Evolutionary conservation across 2,113 vertebrate genomes (phyloP).

Genomic region (Lontra canadensis): DNA sequence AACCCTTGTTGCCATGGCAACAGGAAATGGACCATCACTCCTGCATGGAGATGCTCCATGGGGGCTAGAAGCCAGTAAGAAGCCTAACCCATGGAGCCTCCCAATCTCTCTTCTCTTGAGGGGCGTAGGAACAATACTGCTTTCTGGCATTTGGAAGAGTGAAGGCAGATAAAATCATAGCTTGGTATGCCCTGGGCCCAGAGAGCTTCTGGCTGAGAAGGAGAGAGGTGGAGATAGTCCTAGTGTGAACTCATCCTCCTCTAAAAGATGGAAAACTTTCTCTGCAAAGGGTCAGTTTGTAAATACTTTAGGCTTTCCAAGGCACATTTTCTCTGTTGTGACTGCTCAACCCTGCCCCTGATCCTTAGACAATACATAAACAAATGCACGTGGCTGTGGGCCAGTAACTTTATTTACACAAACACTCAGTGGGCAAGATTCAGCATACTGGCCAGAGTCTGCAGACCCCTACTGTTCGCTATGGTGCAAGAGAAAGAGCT

Average conservation of each 20-base stretch:
- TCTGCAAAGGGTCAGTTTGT: neutral
- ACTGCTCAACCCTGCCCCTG: neutral
- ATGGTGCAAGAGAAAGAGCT: neutral
- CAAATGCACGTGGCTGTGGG: neutral
- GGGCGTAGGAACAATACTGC: neutral
- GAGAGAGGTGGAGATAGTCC: neutral
- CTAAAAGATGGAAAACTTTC: neutral
- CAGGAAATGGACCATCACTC: neutral
- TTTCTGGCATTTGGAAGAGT: neutral
- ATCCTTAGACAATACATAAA: neutral
- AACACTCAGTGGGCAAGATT: neutral
- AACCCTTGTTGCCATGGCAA: constrained; percentile 1
- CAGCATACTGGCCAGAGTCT: neutral
- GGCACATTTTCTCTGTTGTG: neutral
- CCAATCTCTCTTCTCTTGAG: neutral
- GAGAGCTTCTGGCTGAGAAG: neutral
- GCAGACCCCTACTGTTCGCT: neutral
- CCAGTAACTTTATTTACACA: constrained; percentile 16
- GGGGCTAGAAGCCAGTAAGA: neutral
- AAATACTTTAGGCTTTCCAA: neutral
- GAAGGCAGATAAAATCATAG: neutral
- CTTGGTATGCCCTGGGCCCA: neutral
- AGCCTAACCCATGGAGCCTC: neutral
- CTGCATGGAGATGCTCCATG: neutral
- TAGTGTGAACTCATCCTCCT: neutral